Base-by-base conservation (phyloP, 2,888 invertebrate genomes). In the Brachyptera putata region DNA sequence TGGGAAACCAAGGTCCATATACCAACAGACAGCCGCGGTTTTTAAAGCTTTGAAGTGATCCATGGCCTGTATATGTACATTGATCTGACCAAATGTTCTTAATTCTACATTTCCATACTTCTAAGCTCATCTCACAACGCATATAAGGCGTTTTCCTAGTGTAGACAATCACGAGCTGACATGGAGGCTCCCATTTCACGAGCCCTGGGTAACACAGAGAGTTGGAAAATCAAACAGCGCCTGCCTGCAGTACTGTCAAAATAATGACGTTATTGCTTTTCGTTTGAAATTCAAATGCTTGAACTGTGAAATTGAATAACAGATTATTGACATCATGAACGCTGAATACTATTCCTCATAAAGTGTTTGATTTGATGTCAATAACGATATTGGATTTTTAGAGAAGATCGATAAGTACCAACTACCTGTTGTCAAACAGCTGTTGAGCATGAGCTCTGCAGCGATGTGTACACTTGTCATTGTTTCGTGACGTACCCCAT, bases 151-250 rank as follows among this genome's bases (percentile, higher is more conserved):
- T n/a, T n/a, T n/a, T n/a, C n/a, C n/a, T n/a, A n/a, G n/a, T n/a
- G n/a, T n/a, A n/a, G n/a, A n/a, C n/a, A n/a, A n/a, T n/a, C n/a
- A n/a, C n/a, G n/a, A n/a, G n/a, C n/a, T n/a, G n/a, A n/a, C n/a
- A n/a, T n/a, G n/a, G n/a, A n/a, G n/a, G n/a, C n/a, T n/a, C n/a
- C n/a, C n/a, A n/a, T n/a, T n/a, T n/a, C n/a, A n/a, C n/a, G 66
- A 63, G 55, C 65, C 64, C 60, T 67, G 68, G 68, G 67, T 64
- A 66, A 59, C 64, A 57, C 65, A 61, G 64, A 64, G 62, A 57
- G 58, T 63, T 53, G 65, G 60, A 36, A 37, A 55, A 60, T 43
- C 22, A 18, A 22, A 34, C 21, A 56, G 61, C 60, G 57, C 57
- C 56, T 56, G 53, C 53, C 46, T 56, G 18, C 41, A 18, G 21